Base-by-base conservation (phyloP, 2,113 vertebrate genomes). In the Indri indri region DNA sequence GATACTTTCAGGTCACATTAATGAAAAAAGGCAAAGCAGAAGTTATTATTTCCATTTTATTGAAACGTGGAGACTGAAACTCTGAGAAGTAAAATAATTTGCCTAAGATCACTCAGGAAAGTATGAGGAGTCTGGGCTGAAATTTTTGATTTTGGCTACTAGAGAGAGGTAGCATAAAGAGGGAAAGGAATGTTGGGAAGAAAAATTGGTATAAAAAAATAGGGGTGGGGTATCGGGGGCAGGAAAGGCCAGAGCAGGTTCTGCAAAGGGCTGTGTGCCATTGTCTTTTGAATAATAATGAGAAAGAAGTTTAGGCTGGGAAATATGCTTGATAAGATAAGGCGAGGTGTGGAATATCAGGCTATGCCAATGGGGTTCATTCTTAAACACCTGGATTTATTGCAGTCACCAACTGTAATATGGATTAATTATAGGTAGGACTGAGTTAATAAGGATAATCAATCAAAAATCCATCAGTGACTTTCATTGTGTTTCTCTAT, bases 391-490 rank as follows among this genome's bases (percentile, higher is more conserved):
- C 80, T 73, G 61, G 18, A 42, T 65, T 92, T 42, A 37, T 45
- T 88, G 50, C 52, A 88, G 40, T 92, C 81, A 85, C 77, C 68
- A 50, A 14, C 23, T 68, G 34, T 92, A 91, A 94, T 95, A 45
- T 73, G 42, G 61, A 97, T 97, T 94, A 94, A 96, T 96, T 90
- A 81, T 63, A 79, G 77, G 68, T 45, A 96, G 59, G 42, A 50
- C 10, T 82, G 66, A 68, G 47, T 88, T 95, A 96, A 95, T 82
- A 90, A 87, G 47, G 27, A 59, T 70, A 95, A 93, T 96, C 94
- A 81, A 90, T 95, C 68, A 87, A 42, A 63, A 94, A 94, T 32
- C 66, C 88, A 90, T 71, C 18, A 32, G 47, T 25, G 52, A 77
- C 70, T 96, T 95, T 94, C 81, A 57, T 73, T 91, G 32, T 40